Conservation (phyloP, 2,113 vertebrate genomes). For the Ictalurus punctatus region DNA sequence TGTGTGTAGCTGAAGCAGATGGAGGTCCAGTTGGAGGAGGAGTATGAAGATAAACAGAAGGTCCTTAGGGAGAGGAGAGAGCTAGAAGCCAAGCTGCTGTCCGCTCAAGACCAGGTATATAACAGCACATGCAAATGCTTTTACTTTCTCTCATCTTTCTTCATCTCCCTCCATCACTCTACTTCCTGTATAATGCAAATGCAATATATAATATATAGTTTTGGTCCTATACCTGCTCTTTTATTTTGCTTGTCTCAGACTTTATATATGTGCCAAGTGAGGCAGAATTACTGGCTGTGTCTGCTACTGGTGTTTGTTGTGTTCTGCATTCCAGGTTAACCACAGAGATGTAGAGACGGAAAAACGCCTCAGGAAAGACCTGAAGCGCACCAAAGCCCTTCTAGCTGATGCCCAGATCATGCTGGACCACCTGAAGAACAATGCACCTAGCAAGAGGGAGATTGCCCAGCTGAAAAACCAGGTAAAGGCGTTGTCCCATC, state of each 20-base stretch:
- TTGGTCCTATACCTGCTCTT: not conserved
- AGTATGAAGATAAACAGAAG: constrained; percentile 96
- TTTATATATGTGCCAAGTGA: not conserved
- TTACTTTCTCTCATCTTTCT: not conserved
- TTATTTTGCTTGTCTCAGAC: not conserved
- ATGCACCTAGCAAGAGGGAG: constrained; percentile 94
- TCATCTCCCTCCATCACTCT: not conserved
- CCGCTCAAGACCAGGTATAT: constrained; percentile 84
- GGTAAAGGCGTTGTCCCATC: constrained; percentile 65
- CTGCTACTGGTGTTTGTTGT: not conserved
- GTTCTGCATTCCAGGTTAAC: constrained; percentile 75
- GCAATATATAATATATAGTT: not conserved
- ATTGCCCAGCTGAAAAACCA: constrained; percentile 96
- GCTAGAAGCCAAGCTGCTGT: constrained; percentile 84
- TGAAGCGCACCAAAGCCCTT: constrained; percentile 94
- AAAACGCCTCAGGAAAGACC: constrained; percentile 90
- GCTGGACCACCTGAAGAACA: constrained; percentile 98
- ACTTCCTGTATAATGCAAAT: not conserved
- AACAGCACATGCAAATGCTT: not conserved
- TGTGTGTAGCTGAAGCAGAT: constrained; percentile 87
- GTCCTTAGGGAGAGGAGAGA: constrained; percentile 91
- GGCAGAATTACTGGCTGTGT: not conserved
- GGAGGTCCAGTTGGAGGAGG: constrained; percentile 94
- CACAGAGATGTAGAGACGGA: constrained; percentile 87
- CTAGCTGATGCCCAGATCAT: constrained; percentile 94